A percentile compares a stretch with the other conserved stretches of the same genome.
These are phyloP conservation scores for Carcharodon carcharias DNA, from an alignment of 2,797 vertebrate genomes.

Conservation along the genomic window DNA sequence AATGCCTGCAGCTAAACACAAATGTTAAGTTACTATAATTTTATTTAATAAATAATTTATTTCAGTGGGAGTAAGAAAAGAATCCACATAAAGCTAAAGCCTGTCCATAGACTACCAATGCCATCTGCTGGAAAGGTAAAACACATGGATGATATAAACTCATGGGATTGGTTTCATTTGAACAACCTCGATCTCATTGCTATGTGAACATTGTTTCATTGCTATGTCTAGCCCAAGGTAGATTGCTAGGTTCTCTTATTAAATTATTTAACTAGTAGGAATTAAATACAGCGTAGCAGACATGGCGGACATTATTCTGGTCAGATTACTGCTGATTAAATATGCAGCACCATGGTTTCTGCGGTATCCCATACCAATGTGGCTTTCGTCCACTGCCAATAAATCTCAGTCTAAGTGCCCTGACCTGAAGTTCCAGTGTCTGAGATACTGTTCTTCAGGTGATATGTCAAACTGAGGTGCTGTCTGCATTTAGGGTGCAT, in stretches of 20 bases:
- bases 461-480: too few relatives aligned
- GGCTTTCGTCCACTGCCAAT: neutral
- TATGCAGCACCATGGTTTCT: neutral
- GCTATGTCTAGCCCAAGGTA: neutral
- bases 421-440: too few relatives aligned
- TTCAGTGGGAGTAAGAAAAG: conserved; percentile 16
- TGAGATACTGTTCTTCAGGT: too few relatives aligned
- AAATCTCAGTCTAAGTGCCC: neutral
- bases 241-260: neutral
- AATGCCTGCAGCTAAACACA: conserved; percentile 49
- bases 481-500: too few relatives aligned
- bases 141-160: neutral
- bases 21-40: conserved; percentile 53
- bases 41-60: conserved; percentile 53
- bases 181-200: neutral
- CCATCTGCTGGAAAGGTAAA: conserved; percentile 53
- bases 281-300: neutral
- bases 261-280: neutral
- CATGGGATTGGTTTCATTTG: neutral
- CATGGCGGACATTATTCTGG: neutral
- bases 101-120: conserved; percentile 44
- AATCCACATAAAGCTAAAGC: neutral
- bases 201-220: neutral
- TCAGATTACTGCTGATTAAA: neutral
- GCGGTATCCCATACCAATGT: neutral